Evolutionary conservation across 2,888 invertebrate species (phyloP), one percentile per base, ranked within the genome.

Genomic region (Pollenia labialis): DNA sequence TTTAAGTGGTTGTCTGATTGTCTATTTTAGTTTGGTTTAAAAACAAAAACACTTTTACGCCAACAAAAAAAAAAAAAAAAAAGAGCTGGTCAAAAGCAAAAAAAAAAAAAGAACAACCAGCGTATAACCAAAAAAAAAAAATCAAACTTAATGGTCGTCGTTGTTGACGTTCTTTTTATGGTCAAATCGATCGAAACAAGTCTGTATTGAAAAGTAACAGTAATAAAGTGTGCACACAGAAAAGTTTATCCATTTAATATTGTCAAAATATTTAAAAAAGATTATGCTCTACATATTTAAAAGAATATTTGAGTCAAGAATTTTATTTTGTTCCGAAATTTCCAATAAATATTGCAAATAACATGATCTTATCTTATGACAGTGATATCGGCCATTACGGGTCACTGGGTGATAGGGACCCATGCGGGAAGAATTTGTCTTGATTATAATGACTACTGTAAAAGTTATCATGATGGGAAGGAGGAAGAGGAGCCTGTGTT

Each of bases 171-270:
- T 74, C 79, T 85, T 64, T 68, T 79, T 85, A 82, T 85, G 82
- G 85, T 82, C 69, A 85, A 85, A 75, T 82, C 85, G 82, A 79
- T 85, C 85, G 82, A 81, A 85, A 75, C 82, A 46, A 75, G 82
- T 85, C 80, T 85, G 44, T 56, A 40, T 52, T 64, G 40, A 81
- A 81, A 81, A 81, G 62, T 81, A 71, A 81, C 80, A 62, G 62
- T 72, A 62, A 18, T 54, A 81, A 71, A 72, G 80, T 40, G 7
- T 32, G 62, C 16, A 1, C 72, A 62, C 80, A 48, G 23, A 9
- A 54, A 64, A 77, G 11, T 52, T 32, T 32, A 32, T 32, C 32
- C 32, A 32, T 32, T 32, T 6, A 32, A 32, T 32, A 32, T 32
- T 32, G 32, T 32, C 6, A 6, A 32, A 32, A 32, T 23, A 23